Evolutionary conservation across 2,888 invertebrate genomes (phyloP).

Genomic region (Lymantria dispar): DNA sequence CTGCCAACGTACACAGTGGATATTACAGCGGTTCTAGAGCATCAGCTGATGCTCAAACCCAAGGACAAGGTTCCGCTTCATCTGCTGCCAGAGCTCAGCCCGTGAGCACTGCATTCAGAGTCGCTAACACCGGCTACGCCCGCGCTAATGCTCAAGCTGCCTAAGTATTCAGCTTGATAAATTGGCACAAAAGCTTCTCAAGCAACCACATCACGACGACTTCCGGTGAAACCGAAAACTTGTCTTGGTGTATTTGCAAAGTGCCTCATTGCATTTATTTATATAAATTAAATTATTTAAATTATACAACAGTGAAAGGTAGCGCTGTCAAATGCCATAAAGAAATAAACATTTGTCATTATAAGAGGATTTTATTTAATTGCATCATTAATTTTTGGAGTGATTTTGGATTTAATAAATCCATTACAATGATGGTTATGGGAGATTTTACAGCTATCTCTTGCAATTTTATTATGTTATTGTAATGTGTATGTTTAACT

Average conservation of each 20-base stretch:
- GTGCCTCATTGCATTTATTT: conserved; percentile 45
- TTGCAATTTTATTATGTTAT: no score
- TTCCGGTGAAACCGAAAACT: conserved; percentile 48
- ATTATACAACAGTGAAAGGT: conserved; percentile 1
- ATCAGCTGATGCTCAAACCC: conserved; percentile 48
- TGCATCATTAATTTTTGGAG: background rate
- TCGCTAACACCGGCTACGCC: conserved; percentile 60
- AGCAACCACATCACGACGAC: conserved; percentile 76
- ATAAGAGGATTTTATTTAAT: conserved; percentile 17
- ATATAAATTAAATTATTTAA: conserved; percentile 29
- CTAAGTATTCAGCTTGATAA: conserved; percentile 29
- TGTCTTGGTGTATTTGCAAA: conserved; percentile 74
- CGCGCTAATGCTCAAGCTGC: conserved; percentile 55
- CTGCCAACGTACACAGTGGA: conserved; percentile 34
- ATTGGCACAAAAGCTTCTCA: conserved; percentile 7
- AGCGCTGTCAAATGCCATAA: conserved; percentile 14
- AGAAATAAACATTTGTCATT: conserved; percentile 18
- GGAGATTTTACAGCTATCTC: no score
- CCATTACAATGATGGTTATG: no score
- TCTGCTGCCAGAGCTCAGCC: conserved; percentile 54
- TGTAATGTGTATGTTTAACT: no score
- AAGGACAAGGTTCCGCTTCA: conserved; percentile 55
- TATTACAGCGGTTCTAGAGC: conserved; percentile 41
- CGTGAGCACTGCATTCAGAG: conserved; percentile 48
- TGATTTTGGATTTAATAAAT: no score